Evolutionary conservation across 2,797 vertebrate genomes (phyloP).

Genomic region (Lates japonicus): DNA sequence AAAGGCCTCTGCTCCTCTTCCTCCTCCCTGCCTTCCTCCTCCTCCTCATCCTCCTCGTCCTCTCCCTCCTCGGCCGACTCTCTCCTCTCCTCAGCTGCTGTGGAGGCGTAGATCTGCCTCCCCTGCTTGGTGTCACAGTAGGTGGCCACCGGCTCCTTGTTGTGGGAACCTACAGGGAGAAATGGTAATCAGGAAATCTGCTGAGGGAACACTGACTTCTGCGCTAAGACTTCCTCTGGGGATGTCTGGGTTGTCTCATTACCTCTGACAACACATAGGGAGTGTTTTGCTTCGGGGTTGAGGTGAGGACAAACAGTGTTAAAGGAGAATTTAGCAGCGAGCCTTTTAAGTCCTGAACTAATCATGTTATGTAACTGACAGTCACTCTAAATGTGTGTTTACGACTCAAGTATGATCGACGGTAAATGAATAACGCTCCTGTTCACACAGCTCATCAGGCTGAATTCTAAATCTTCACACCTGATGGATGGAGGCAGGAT

Average conservation of each 20-base stretch:
- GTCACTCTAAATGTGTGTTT: conserved; percentile 10
- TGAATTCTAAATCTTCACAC: conserved; percentile 10
- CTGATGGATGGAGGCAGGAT: conserved; percentile 37
- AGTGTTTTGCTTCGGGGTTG: conserved; percentile 51
- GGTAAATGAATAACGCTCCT: not conserved
- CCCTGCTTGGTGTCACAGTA: conserved; percentile 78
- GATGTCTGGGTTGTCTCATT: conserved; percentile 52
- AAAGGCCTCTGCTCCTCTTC: conserved; percentile 92
- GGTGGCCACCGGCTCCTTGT: conserved; percentile 73
- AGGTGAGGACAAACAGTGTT: conserved; percentile 62
- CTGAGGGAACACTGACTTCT: conserved; percentile 42
- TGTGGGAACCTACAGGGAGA: conserved; percentile 73
- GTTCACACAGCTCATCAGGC: not conserved
- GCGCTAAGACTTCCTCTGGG: conserved; percentile 39
- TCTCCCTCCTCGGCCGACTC: conserved; percentile 69
- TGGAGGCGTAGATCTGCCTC: conserved; percentile 75
- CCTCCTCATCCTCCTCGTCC: conserved; percentile 58
- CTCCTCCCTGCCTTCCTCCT: conserved; percentile 81
- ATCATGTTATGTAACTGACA: not conserved
- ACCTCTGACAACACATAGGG: conserved; percentile 56
- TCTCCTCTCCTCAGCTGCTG: conserved; percentile 79
- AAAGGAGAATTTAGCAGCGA: conserved; percentile 4
- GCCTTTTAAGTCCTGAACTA: not conserved
- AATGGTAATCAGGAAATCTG: conserved; percentile 49
- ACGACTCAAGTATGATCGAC: not conserved